Evolutionary conservation across 2,797 vertebrate species (phyloP), one percentile per base, ranked within the genome.

Genomic region (Catharus ustulatus): DNA sequence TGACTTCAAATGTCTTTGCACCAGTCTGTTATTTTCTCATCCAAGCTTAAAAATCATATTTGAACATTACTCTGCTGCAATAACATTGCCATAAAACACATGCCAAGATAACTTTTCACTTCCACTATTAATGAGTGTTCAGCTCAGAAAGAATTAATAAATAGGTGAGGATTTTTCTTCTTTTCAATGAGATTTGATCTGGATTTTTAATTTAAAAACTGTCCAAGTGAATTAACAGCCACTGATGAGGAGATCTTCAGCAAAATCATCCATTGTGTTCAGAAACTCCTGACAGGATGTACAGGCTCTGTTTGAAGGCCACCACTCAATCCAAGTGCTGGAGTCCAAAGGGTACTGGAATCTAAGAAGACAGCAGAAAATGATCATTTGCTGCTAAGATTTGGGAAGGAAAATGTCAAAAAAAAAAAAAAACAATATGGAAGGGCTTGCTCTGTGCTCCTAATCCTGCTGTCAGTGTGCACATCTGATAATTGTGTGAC

Each of bases 301-400:
- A 68, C 99, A 99, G 1, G 51, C 88, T 20, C 74, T 4, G 10
- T 90, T 64, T 15, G 94, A 58, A 11, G 98, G 99, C 99, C 98
- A 99, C 83, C 97, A 97, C 79, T 99, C 98, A 96, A 99, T 97
- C 98, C 98, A 96, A 2, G 98, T 97, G 16, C 97, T 97, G 2
- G 98, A 98, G 94, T 99, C 99, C 97, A 99, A 93, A 21, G 98
- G 98, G 40, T 99, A 98, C 67, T 98, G 98, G 78, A 98, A 99
- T 96, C 99, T 99, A 81, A 46, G 92, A 91, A n/a, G 76, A 82
- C 62, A 97, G 94, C 62, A 83, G 29, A 84, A 81, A 91, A 91
- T 1, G 0, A n/a, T 19, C 9, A 66, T 64, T 89, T 76, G 17
- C 59, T 62, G 40, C 48, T 48, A 29, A 83, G 23, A 66, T 72